Evolutionary conservation across 2,888 invertebrate genomes (phyloP).

Genomic region (Pristionchus japonicus): DNA sequence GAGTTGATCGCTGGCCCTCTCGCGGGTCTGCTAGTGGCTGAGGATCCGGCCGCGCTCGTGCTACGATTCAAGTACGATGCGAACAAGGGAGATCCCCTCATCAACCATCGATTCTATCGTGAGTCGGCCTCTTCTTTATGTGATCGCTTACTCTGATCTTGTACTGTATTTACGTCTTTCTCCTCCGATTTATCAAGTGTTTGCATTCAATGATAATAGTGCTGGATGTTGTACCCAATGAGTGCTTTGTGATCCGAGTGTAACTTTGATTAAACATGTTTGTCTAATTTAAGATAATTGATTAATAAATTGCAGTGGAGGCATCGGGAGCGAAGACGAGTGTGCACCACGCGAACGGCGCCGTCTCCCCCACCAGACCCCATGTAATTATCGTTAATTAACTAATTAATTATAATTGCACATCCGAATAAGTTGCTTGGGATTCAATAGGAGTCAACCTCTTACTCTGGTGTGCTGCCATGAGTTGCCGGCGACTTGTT

Average conservation of each 20-base stretch:
- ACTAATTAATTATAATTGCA: neutral
- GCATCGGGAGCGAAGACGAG: constrained; percentile 13
- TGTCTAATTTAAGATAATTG: neutral
- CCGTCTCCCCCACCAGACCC: neutral
- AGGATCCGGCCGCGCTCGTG: neutral
- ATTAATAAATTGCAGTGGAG: neutral
- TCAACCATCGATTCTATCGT: constrained; percentile 22
- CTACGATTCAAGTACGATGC: neutral
- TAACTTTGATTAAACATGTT: neutral
- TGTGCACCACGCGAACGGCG: neutral
- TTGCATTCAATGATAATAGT: neutral
- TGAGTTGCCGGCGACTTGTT: no score
- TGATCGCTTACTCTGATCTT: neutral
- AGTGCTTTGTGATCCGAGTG: neutral
- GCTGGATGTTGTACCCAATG: neutral
- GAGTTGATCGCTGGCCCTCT: constrained; percentile 20
- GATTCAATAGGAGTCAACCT: no score
- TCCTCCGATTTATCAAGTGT: neutral
- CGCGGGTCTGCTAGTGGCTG: neutral
- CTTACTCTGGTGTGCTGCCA: no score
- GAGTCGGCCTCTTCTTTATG: neutral
- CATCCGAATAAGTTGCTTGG: no score
- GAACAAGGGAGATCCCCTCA: constrained; percentile 19
- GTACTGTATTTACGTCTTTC: neutral
- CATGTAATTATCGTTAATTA: neutral